A percentile compares a stretch with the other conserved stretches of the same genome.
Evolutionary conservation across 2,888 invertebrate genomes (phyloP).

Genomic region (Phaedon cochleariae): DNA sequence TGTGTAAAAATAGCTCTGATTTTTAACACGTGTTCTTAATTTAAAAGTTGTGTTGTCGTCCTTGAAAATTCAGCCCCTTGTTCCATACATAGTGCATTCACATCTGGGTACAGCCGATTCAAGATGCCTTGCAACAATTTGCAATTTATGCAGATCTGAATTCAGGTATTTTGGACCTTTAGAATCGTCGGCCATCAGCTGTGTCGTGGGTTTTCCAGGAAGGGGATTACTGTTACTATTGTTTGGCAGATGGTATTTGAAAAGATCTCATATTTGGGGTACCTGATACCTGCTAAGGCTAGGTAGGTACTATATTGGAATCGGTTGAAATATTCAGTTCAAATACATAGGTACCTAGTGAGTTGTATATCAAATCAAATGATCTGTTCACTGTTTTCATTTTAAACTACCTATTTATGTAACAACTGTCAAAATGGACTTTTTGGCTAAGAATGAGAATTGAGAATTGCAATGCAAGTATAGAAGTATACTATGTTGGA

Average conservation of each 20-base stretch:
- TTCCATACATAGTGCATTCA: constrained; percentile 56
- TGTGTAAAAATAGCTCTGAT: no score
- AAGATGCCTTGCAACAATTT: constrained; percentile 47
- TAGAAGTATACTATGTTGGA: no score
- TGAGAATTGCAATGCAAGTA: no score
- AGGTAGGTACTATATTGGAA: no score
- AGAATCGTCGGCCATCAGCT: not conserved
- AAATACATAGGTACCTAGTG: no score
- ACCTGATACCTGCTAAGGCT: not conserved
- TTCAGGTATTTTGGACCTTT: constrained; percentile 6
- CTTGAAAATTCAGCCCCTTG: constrained; percentile 60
- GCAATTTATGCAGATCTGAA: constrained; percentile 9
- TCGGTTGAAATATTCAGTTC: no score
- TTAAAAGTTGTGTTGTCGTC: constrained; percentile 52
- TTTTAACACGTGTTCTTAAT: constrained; percentile 43
- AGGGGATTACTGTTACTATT: not conserved
- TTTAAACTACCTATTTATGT: no score
- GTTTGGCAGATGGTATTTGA: not conserved
- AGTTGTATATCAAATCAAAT: no score
- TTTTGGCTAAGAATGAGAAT: no score
- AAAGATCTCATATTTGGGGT: not conserved
- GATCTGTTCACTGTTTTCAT: no score
- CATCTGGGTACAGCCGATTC: constrained; percentile 57
- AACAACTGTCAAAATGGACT: no score
- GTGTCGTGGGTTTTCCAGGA: not conserved